Evolutionary conservation across 2,113 vertebrate genomes (phyloP), one percentile per base, ranked within the genome.

Genomic region (Sander vitreus): DNA sequence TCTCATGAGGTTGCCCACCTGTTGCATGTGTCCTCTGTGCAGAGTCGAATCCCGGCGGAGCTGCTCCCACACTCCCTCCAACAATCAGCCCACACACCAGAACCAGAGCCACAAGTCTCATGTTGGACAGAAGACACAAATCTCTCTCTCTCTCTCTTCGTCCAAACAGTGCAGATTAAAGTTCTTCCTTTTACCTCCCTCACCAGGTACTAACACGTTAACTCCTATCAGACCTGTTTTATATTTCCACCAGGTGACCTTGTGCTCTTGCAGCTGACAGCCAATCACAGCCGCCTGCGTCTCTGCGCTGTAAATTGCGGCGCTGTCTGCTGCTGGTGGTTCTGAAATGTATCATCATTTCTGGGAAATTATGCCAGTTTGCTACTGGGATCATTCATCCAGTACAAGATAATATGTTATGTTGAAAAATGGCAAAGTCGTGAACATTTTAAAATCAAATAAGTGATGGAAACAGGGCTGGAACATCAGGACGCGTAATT

Each of bases 91-190:
- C 72, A 2, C 76, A 85, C 45, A 90, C 15, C 76, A 93, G 65
- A 23, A 95, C 68, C 48, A 96, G 30, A 39, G 89, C 89, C 76
- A 93, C 71, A 11, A 85, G 70, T 43, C 75, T 93, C 95, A 94
- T 95, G 30, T 54, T 67, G 50, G 77, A 2, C 59, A 68, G 36
- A 55, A 53, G 25, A 76, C 51, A 53, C 70, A 57, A 60, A 53
- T 71, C n/a, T 48, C 50, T 45, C 39, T 43, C 2, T 19, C n/a
- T 48, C 50, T 45, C 39, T 43, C 33, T 48, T 71, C 21, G 39
- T 71, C 25, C 53, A 39, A 13, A 50, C 53, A 45, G 18, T 27
- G 36, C 23, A 33, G 48, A 27, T 57, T 9, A 10, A 55, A 39
- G 59, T 23, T n/a, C 50, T 36, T 12, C n/a, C 51, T 65, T 54